Conservation (phyloP, 2,797 vertebrate species). For the Tamandua tetradactyla region DNA sequence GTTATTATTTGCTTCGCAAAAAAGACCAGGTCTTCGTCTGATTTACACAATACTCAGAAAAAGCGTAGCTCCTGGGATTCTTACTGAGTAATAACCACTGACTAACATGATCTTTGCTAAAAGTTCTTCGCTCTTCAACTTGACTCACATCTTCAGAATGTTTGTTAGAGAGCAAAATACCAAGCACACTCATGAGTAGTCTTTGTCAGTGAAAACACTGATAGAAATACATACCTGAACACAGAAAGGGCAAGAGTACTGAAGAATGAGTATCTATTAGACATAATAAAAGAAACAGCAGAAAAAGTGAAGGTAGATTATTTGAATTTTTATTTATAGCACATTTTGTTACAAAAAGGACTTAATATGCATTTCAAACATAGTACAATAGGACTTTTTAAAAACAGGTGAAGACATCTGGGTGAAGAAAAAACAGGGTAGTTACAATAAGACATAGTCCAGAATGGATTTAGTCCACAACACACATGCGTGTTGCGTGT, state of each 20-base stretch:
- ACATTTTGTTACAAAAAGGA: neutral
- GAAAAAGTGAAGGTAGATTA: neutral
- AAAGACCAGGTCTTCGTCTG: slow-evolving; percentile 27
- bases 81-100: neutral
- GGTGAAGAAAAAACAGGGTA: neutral
- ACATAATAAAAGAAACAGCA: neutral
- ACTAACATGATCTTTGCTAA: neutral
- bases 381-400: neutral
- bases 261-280: neutral
- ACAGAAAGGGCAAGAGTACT: neutral
- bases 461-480: neutral
- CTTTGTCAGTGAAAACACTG: neutral
- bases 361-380: neutral
- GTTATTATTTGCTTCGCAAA: neutral
- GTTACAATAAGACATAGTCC: neutral
- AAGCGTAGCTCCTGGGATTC: neutral
- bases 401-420: neutral
- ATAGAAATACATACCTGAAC: neutral
- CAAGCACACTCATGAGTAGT: neutral
- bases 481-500: fast-evolving
- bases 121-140: neutral
- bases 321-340: neutral
- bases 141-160: neutral
- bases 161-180: neutral
- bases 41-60: slow-evolving; percentile 20